phyloP scores from a whole-genome alignment of 2,113 vertebrate species.

The rabbit (Oryctolagus cuniculus) region DNA sequence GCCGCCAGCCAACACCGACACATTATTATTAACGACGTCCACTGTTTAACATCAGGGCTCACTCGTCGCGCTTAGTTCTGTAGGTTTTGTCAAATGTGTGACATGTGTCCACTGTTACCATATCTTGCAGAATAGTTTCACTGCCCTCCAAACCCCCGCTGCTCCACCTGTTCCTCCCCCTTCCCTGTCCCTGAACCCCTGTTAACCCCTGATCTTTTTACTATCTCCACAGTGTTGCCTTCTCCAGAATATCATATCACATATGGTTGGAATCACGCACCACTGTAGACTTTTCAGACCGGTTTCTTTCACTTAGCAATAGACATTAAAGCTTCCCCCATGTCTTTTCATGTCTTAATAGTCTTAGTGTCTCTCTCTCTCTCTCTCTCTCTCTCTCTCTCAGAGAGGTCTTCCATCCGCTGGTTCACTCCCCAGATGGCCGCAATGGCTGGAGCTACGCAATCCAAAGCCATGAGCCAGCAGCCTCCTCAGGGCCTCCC shows the following conservation, averaged over 20 bases:
- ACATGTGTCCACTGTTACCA: background rate
- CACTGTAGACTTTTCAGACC: background rate
- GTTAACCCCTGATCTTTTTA: background rate
- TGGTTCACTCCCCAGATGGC: too few relatives aligned
- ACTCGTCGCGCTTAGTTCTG: background rate
- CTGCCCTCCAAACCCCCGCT: background rate
- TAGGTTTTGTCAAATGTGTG: background rate
- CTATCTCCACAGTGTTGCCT: background rate
- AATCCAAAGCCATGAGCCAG: too few relatives aligned
- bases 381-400: too few relatives aligned
- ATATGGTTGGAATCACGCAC: background rate
- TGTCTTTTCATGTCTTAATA: background rate
- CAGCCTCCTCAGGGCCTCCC: too few relatives aligned
- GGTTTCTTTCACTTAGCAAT: background rate
- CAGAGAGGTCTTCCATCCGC: too few relatives aligned
- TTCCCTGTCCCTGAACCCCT: background rate
- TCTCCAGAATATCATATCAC: background rate
- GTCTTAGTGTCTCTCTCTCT: background rate
- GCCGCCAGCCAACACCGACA: background rate
- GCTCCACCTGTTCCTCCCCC: background rate
- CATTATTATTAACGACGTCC: background rate
- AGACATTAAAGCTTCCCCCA: background rate
- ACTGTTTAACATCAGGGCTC: background rate
- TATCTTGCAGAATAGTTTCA: background rate
- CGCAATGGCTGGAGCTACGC: too few relatives aligned